These are phyloP conservation scores for Epizoanthus stellaris DNA, from an alignment of 92 coral and sea anemone genomes.

Conservation along the genomic window DNA sequence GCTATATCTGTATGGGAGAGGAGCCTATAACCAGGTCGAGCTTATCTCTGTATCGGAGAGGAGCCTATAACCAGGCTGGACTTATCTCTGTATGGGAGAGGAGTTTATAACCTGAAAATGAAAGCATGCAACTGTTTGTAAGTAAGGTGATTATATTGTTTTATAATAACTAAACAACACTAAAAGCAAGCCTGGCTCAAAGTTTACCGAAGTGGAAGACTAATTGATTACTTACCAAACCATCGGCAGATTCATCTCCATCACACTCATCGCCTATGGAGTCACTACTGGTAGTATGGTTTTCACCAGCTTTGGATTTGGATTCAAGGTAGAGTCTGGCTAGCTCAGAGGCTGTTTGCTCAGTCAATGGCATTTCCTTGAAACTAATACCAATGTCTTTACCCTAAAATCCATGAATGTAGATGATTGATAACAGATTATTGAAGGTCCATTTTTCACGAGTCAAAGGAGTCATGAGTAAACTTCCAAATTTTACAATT, in stretches of 20 bases:
- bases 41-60: not conserved
- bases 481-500: too few species aligned
- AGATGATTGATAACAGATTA: not conserved
- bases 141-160: too few species aligned
- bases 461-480: not conserved
- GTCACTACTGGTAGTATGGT: not conserved
- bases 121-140: too few species aligned
- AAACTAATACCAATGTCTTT: constrained; percentile 64
- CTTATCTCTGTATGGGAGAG: too few species aligned
- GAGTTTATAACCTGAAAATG: too few species aligned
- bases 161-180: not conserved
- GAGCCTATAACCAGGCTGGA: too few species aligned
- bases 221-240: not conserved
- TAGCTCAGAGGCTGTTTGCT: constrained; percentile 77
- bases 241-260: not conserved
- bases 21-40: too few species aligned
- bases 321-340: constrained; percentile 75
- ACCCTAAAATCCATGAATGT: constrained; percentile 22
- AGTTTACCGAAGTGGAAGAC: not conserved
- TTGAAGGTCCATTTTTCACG: not conserved
- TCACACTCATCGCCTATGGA: not conserved
- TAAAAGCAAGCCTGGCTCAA: too few species aligned
- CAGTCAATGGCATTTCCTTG: constrained; percentile 75
- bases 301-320: constrained; percentile 48
- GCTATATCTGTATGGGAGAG: too few species aligned